phyloP scores from a whole-genome alignment of 2,797 vertebrate species.

The Poecilia velifera region DNA sequence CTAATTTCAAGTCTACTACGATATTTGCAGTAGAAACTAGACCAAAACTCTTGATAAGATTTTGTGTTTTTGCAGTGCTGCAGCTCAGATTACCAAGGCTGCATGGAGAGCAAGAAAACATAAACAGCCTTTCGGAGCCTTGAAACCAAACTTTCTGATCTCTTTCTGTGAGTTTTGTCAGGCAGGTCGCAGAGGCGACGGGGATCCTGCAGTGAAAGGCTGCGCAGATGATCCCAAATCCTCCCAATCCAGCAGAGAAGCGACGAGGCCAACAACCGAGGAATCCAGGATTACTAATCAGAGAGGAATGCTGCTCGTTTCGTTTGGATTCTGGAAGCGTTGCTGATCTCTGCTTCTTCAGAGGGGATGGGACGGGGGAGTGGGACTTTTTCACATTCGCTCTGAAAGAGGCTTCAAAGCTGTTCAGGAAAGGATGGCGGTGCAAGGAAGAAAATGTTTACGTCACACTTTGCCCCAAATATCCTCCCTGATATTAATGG shows the following conservation, averaged over 20 bases:
- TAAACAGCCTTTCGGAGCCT: background rate
- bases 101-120: background rate
- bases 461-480: background rate
- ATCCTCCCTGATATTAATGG: background rate
- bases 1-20: no score
- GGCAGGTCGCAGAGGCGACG: constrained; percentile 24
- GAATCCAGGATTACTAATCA: constrained; percentile 76
- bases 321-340: constrained; percentile 44
- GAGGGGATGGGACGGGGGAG: background rate
- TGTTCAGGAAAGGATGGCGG: background rate
- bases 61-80: background rate
- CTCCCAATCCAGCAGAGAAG: constrained; percentile 63
- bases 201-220: constrained; percentile 52
- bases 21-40: no score
- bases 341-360: constrained; percentile 6
- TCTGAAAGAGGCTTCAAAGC: background rate
- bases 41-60: no score
- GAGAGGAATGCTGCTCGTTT: constrained; percentile 67
- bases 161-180: constrained; percentile 25
- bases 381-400: background rate
- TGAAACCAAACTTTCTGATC: constrained; percentile 15
- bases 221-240: constrained; percentile 78
- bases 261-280: constrained; percentile 53
- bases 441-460: background rate
- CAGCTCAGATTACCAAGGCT: constrained; percentile 27